Conservation (phyloP, 2,888 invertebrate genomes). For the Phengaris arion region DNA sequence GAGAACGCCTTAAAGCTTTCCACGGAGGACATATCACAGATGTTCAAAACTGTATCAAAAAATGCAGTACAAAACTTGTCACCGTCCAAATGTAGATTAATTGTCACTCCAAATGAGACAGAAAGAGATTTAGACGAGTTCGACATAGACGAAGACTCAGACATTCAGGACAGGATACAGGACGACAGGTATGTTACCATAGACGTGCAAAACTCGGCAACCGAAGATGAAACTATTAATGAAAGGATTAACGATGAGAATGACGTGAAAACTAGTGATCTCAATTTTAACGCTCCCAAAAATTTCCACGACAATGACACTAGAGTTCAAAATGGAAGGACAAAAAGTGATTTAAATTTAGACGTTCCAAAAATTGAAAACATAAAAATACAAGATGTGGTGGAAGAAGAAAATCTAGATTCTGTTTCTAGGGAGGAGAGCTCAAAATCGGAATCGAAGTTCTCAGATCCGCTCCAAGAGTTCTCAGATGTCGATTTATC, state of each 20-base stretch:
- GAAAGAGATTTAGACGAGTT: conserved; percentile 58
- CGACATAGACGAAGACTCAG: conserved; percentile 45
- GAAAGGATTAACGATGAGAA: conserved; percentile 4
- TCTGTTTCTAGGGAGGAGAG: conserved; percentile 38
- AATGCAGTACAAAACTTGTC: conserved; percentile 64
- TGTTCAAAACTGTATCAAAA: conserved; percentile 70
- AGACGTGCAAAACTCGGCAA: not conserved
- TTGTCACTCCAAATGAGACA: conserved; percentile 52
- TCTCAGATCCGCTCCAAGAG: conserved; percentile 55
- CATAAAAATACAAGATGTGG: conserved; percentile 29
- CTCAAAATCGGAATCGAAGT: conserved; percentile 38
- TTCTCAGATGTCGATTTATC: conserved; percentile 62
- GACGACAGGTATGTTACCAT: conserved; percentile 19
- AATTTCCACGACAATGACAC: not conserved
- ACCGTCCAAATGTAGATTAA: conserved; percentile 52
- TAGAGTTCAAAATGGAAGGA: conserved; percentile 18
- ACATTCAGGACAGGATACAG: conserved; percentile 36
- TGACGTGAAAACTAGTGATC: not conserved
- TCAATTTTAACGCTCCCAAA: conserved; percentile 17
- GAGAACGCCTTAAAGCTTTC: conserved; percentile 59
- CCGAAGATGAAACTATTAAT: not conserved
- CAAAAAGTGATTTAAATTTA: conserved; percentile 26
- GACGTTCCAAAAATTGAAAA: conserved; percentile 17
- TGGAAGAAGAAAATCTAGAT: conserved; percentile 36
- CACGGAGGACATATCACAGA: conserved; percentile 51